Percentiles rank a stretch among this genome's conserved stretches.
Conservation (phyloP, 2,113 vertebrate species). For the Terrapene triunguis region DNA sequence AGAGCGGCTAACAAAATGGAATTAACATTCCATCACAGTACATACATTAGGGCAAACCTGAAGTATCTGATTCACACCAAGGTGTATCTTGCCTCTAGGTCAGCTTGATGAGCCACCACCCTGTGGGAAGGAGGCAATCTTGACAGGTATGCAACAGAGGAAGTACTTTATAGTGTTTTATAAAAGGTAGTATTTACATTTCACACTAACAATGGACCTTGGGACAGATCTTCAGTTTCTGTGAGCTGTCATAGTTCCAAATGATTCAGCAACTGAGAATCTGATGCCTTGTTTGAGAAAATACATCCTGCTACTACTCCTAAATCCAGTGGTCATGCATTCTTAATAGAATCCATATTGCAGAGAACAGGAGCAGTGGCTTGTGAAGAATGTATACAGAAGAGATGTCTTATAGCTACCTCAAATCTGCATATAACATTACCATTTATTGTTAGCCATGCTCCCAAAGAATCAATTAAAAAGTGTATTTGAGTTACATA, state of each 20-base stretch:
- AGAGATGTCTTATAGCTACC: neutral
- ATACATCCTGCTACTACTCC: neutral
- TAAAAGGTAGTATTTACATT: neutral
- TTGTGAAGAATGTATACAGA: neutral
- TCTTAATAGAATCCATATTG: neutral
- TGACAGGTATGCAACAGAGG: neutral
- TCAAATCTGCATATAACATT: neutral
- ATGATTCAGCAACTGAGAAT: neutral
- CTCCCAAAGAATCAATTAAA: neutral
- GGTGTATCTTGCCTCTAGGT: neutral
- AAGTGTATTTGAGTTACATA: neutral
- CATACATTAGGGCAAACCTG: neutral
- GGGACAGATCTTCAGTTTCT: fast-evolving
- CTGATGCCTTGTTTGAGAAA: neutral
- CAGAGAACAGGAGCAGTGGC: neutral
- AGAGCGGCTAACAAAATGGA: neutral
- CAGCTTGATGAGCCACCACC: neutral
- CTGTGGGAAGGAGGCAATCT: neutral
- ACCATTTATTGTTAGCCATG: too few relatives aligned
- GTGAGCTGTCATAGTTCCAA: neutral
- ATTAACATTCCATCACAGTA: neutral
- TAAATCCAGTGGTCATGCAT: neutral
- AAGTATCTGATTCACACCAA: neutral
- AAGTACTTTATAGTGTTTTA: neutral
- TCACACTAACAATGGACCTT: neutral